Evolutionary conservation across 92 coral and sea anemone species (phyloP).

Genomic region (Desmophyllum pertusum): DNA sequence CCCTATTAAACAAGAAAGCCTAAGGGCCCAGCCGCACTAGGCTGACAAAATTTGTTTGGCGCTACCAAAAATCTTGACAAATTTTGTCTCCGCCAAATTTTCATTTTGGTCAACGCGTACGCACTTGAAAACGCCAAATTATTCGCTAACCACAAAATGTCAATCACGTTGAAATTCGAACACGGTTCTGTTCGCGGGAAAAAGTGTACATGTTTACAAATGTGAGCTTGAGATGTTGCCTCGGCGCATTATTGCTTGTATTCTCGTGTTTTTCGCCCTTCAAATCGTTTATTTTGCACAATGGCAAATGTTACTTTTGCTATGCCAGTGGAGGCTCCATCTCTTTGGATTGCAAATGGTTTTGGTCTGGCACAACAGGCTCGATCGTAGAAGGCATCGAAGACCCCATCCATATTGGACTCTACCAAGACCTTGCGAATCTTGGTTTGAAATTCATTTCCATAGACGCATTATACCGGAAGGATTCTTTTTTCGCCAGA

Average conservation of each 20-base stretch:
- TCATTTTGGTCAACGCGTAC: too few species aligned
- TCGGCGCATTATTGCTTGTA: conserved; percentile 28
- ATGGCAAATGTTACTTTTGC: conserved; percentile 28
- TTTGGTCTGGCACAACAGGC: conserved; percentile 15
- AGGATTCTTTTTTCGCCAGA: conserved; percentile 30
- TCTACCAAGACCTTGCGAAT: conserved; percentile 29
- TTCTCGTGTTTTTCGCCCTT: conserved; percentile 8
- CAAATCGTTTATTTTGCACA: conserved; percentile 18
- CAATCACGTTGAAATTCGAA: too few species aligned
- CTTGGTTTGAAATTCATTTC: conserved; percentile 43
- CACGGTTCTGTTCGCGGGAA: too few species aligned
- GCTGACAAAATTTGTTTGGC: too few species aligned
- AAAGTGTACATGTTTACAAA: too few species aligned
- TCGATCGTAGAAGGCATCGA: conserved; percentile 19
- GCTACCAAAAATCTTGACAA: too few species aligned
- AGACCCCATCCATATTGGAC: conserved; percentile 25
- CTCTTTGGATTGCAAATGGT: conserved; percentile 28
- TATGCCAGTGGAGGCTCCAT: conserved; percentile 27
- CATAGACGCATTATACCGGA: conserved; percentile 27
- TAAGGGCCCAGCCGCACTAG: too few species aligned
- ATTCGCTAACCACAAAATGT: too few species aligned
- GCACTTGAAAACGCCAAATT: too few species aligned
- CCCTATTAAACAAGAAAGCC: too few species aligned
- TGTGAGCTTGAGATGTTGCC: conserved; percentile 2
- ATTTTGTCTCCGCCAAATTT: too few species aligned